phyloP scores from a whole-genome alignment of 2,113 vertebrate genomes.

The Turdus rufiventris region DNA sequence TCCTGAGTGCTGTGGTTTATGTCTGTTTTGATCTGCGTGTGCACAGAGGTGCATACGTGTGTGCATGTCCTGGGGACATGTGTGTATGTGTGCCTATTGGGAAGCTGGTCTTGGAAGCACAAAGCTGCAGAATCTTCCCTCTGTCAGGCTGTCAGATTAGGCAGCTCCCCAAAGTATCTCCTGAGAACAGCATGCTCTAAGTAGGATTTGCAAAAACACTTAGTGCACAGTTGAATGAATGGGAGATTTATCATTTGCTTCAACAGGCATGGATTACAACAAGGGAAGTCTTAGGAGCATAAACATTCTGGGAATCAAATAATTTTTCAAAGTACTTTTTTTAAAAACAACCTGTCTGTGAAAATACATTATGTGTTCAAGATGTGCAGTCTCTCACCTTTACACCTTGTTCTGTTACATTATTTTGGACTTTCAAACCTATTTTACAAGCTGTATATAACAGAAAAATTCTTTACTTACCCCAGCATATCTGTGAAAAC shows the following conservation, averaged over 20 bases:
- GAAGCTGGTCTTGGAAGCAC: background rate
- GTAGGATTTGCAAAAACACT: background rate
- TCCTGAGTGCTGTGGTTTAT: background rate
- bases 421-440: background rate
- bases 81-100: background rate
- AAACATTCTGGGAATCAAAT: background rate
- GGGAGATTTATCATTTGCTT: background rate
- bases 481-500: background rate
- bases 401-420: background rate
- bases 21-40: background rate
- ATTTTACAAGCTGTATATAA: background rate
- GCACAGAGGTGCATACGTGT: rapidly evolving
- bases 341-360: background rate
- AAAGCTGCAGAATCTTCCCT: background rate
- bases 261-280: background rate
- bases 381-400: background rate
- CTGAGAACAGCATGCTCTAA: background rate
- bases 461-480: background rate
- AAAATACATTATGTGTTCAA: background rate
- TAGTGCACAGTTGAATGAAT: background rate
- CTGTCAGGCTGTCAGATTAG: background rate
- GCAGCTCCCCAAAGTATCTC: background rate
- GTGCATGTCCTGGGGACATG: background rate
- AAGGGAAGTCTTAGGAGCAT: background rate
- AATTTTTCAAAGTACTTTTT: background rate